Conservation (phyloP, 2,797 vertebrate genomes). For the Gymnocypris eckloni region DNA sequence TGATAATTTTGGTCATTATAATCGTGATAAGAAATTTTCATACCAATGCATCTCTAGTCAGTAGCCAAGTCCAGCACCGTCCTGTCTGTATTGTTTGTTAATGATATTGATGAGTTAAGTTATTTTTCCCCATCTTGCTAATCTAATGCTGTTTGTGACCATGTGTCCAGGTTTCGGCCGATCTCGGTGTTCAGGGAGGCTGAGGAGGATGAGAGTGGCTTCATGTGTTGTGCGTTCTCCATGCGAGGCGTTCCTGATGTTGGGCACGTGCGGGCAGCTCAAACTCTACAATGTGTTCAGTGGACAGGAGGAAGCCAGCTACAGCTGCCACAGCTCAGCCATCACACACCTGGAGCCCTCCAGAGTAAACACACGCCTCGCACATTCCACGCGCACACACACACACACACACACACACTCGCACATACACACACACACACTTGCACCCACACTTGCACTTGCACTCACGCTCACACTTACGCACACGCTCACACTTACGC, state of each 20-base stretch:
- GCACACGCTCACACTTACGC: too few relatives aligned
- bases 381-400: not conserved
- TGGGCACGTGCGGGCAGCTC: constrained; percentile 96
- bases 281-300: constrained; percentile 99
- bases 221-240: constrained; percentile 98
- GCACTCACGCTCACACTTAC: too few relatives aligned
- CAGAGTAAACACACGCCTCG: constrained; percentile 78
- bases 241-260: constrained; percentile 95
- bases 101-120: not conserved
- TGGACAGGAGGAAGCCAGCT: constrained; percentile 97
- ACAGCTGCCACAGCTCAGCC: constrained; percentile 96
- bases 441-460: too few relatives aligned
- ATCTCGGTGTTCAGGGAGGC: constrained; percentile 98
- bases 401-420: too few relatives aligned
- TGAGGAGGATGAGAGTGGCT: constrained; percentile 97
- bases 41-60: too few relatives aligned
- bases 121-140: not conserved
- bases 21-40: too few relatives aligned
- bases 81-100: not conserved
- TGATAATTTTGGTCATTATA: too few relatives aligned
- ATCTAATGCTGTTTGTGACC: not conserved
- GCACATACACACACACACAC: too few relatives aligned
- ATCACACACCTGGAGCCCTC: constrained; percentile 98
- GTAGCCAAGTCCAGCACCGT: not conserved
- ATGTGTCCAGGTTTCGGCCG: constrained; percentile 88